Evolutionary conservation across 2,113 vertebrate genomes (phyloP), one percentile per base, ranked within the genome.

Genomic region (Motacilla tschutschensis): DNA sequence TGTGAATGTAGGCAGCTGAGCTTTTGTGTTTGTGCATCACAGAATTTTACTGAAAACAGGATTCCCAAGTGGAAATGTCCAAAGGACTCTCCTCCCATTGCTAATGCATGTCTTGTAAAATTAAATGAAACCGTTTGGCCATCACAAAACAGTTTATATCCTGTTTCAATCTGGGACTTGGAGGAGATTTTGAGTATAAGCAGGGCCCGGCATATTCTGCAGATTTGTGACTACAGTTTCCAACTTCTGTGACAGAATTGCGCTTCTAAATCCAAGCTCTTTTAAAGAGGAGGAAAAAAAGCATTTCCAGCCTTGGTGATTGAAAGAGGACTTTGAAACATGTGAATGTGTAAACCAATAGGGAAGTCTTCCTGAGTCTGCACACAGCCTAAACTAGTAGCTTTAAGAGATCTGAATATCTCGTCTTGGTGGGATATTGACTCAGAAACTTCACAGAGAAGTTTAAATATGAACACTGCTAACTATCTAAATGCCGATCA

Each of bases 31-130:
- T 94, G 94, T 94, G 95, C 95, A 94, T 95, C 93, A 96, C 95
- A 96, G 95, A 96, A 96, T 96, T 96, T 96, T 96, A 96, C 95
- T 96, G 94, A 95, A 96, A 95, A 96, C 95, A 96, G 95, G 95
- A 96, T 96, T 96, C 95, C 95, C 95, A 94, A 96, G 95, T 94
- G 95, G 95, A 96, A 95, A 96, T 95, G 93, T 96, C 95, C 95
- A 96, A 96, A 96, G 95, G 95, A 95, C 95, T 96, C 95, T 95
- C 90, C 93, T 96, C 94, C 92, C 95, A 95, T 96, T 92, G 94
- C 94, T 94, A 91, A 79, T 88, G 86, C 87, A 91, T 83, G 88
- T 94, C 92, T 93, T 87, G 86, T 65, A 84, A 91, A 86, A 79
- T 87, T 89, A 91, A 88, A 90, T n/a, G 87, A 94, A 92, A 94